Evolutionary conservation across 2,113 vertebrate species (phyloP).

Genomic region (Monarcha castaneiventris): DNA sequence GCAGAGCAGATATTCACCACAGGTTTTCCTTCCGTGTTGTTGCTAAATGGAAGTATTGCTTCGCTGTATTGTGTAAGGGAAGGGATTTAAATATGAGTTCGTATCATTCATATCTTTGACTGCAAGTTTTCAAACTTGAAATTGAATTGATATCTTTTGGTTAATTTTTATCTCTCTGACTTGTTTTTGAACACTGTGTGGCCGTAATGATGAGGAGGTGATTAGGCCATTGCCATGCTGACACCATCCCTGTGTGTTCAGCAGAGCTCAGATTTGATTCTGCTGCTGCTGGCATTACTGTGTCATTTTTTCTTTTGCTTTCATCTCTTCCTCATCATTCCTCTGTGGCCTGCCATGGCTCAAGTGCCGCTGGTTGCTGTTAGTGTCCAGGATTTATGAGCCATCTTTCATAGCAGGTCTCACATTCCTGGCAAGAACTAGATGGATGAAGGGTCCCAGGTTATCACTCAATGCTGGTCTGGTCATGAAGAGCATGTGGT

Average conservation of each 20-base stretch:
- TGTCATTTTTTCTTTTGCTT: not conserved
- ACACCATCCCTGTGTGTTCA: not conserved
- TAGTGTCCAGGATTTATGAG: constrained; percentile 10
- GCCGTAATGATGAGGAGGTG: constrained; percentile 14
- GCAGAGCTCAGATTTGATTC: constrained; percentile 35
- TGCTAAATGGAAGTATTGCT: not conserved
- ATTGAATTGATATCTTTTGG: constrained; percentile 21
- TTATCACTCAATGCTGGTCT: not conserved
- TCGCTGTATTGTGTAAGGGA: not conserved
- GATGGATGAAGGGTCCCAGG: not conserved
- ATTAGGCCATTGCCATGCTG: constrained; percentile 23
- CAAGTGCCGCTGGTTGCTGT: not conserved
- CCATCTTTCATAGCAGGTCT: not conserved
- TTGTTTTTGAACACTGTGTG: constrained; percentile 5
- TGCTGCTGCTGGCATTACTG: not conserved
- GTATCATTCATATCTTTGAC: not conserved
- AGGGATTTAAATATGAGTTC: constrained; percentile 33
- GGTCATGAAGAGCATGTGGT: not conserved
- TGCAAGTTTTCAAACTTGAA: not conserved
- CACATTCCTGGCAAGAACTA: not conserved
- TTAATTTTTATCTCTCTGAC: constrained; percentile 24
- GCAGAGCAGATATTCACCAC: not conserved
- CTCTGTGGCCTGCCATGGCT: not conserved
- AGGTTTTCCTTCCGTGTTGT: not conserved
- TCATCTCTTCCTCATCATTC: not conserved